Evolutionary conservation across 1,140 invertebrate species (phyloP), one percentile per base, ranked within the genome.

Genomic region (Dendroctonus ponderosae): DNA sequence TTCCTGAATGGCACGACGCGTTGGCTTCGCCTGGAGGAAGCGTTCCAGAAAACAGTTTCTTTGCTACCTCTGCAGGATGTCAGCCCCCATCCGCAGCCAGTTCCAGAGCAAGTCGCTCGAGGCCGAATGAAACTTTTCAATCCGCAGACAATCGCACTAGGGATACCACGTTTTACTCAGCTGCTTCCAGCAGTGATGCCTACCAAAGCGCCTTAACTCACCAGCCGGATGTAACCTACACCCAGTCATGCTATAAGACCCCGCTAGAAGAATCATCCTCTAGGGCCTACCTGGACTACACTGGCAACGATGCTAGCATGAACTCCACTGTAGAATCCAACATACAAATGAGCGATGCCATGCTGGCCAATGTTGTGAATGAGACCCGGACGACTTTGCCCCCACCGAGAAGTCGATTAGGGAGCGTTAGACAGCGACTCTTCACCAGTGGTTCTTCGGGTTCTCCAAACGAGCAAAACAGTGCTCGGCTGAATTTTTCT

Each of bases 1-100:
- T 62, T 38, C 60, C 60, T n/a, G 60, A 62, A 42, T 62, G 50
- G 48, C n/a, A 43, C 12, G 58, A 60, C 42, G n/a, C 14, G 11
- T 60, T 39, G 15, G 38, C 44, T 39, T 6, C 8, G 9, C 26
- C 38, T 26, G 5, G 39, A 37, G 26, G 56, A 12, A 46, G 43
- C 8, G 43, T 15, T 7, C 38, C 37, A 26, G 11, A 42, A 39
- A 54, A 39, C 38, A 54, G 9, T 54, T 43, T 58, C 11, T 11
- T 58, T 11, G 40, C 56, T 38, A 58, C 9, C 15, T 15, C 41
- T 12, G 11, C 14, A 2, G 56, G 56, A 43, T 58, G 56, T 44
- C 12, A 11, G 12, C 44, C 44, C 3, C 26, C 26, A 26, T 26
- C 26, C 26, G 26, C 26, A 26, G 26, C 26, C 1, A 26, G 1